Evolutionary conservation across 2,113 vertebrate genomes (phyloP).

Genomic region (Panurus biarmicus): DNA sequence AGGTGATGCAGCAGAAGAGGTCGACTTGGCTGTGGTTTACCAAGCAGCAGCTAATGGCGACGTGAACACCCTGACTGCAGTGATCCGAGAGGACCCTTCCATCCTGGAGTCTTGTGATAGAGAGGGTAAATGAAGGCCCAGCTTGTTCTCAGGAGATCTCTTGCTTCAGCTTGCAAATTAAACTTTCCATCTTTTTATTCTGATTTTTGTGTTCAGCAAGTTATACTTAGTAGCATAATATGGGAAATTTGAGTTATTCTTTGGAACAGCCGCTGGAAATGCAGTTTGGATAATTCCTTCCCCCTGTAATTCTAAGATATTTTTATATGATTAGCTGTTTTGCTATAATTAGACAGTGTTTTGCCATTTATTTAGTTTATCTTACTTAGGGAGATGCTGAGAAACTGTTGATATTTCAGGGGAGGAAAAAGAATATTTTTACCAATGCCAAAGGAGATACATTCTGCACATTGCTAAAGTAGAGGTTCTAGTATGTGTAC

Average conservation of each 20-base stretch:
- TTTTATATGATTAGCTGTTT: background rate
- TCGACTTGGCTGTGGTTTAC: conserved; percentile 79
- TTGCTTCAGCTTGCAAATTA: background rate
- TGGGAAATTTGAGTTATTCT: background rate
- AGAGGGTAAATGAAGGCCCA: conserved; percentile 70
- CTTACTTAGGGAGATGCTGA: background rate
- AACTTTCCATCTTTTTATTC: background rate
- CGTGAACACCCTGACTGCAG: conserved; percentile 79
- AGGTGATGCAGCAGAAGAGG: conserved; percentile 81
- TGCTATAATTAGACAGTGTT: background rate
- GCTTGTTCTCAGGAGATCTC: background rate
- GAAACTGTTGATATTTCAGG: background rate
- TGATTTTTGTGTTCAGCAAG: background rate
- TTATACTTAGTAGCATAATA: background rate
- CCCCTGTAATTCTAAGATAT: background rate
- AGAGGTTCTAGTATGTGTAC: background rate
- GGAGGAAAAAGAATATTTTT: background rate
- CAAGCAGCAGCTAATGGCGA: conserved; percentile 84
- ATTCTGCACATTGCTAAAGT: background rate
- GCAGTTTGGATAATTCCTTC: background rate
- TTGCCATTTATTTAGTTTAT: background rate
- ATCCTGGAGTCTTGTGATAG: conserved; percentile 84
- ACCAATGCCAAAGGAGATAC: background rate
- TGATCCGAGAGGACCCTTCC: conserved; percentile 85
- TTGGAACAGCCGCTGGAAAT: background rate